These are phyloP conservation scores for Anabas testudineus DNA, from an alignment of 2,797 vertebrate genomes.

Conservation along the genomic window DNA sequence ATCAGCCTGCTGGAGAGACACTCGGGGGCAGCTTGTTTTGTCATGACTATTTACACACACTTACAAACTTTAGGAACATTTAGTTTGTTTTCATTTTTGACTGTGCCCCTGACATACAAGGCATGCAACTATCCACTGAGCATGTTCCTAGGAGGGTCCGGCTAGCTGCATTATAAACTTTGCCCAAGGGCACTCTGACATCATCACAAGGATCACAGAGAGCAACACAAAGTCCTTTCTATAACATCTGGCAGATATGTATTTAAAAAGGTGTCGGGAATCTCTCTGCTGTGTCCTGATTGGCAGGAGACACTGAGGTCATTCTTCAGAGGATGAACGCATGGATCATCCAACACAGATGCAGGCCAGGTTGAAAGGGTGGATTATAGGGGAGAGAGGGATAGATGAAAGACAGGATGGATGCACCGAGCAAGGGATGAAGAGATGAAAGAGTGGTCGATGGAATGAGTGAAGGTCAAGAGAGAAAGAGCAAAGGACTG, in stretches of 20 bases:
- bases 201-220: constrained; percentile 16
- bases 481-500: constrained; percentile 70
- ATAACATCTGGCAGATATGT: constrained; percentile 39
- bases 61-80: constrained; percentile 1
- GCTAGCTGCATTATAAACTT: neutral
- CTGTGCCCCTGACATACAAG: neutral
- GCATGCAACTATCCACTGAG: neutral
- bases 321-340: constrained; percentile 70
- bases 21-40: constrained; percentile 63
- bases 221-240: constrained; percentile 19
- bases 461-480: constrained; percentile 79
- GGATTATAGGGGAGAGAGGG: constrained; percentile 71
- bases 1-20: constrained; percentile 55
- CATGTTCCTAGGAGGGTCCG: neutral
- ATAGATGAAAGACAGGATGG: constrained; percentile 74
- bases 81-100: neutral
- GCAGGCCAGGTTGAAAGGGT: constrained; percentile 70
- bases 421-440: constrained; percentile 55
- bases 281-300: constrained; percentile 55
- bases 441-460: constrained; percentile 75
- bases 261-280: constrained; percentile 33
- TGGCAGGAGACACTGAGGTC: constrained; percentile 63
- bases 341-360: constrained; percentile 57
- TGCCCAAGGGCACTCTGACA: constrained; percentile 7
- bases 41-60: constrained; percentile 36